Evolutionary conservation across 2,797 vertebrate species (phyloP), one percentile per base, ranked within the genome.

Genomic region (Sorex maritimensis): DNA sequence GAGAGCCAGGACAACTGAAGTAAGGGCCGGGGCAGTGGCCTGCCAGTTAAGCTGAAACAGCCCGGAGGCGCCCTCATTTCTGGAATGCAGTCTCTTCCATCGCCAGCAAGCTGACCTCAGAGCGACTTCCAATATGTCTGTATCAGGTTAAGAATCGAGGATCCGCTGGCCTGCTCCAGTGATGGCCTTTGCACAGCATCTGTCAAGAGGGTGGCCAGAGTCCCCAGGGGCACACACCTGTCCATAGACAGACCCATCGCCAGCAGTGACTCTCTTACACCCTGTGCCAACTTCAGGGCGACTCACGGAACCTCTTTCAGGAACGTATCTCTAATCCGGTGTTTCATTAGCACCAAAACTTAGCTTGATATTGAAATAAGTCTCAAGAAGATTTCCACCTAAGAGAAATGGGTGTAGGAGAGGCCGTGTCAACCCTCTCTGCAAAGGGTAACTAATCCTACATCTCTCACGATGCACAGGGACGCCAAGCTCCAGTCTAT

Each of bases 181-280:
- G 97, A 98, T 93, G 88, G 79, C 92, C 96, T 96, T 97, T 92
- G 95, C 96, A 88, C 72, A 97, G 97, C 91, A 95, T 80, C 75
- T 92, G 96, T 97, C 96, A 96, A 98, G 92, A 97, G 93, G 88
- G 72, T 71, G 88, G 83, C 84, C 88, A 75, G 10, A 75, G 10
- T 97, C 97, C 98, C 97, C 96, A 97, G 95, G 96, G 98, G 98
- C 97, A 98, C 98, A 98, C 98, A 98, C 97, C 98, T 98, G 98
- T 97, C 97, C 92, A 97, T 7, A 34, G 97, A 98, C 24, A 90
- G 96, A 96, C 96, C 79, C 96, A 96, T 97, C 97, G 97, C 86
- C 96, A 96, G 97, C 96, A 67, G 28, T 94, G 96, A 95, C 96
- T 88, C 92, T 97, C 97, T 96, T 88, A 96, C 78, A 92, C 88